A percentile compares a stretch with the other conserved stretches of the same genome.
phyloP scores from a whole-genome alignment of 2,888 invertebrate genomes.

The Caenorhabditis sp. region DNA sequence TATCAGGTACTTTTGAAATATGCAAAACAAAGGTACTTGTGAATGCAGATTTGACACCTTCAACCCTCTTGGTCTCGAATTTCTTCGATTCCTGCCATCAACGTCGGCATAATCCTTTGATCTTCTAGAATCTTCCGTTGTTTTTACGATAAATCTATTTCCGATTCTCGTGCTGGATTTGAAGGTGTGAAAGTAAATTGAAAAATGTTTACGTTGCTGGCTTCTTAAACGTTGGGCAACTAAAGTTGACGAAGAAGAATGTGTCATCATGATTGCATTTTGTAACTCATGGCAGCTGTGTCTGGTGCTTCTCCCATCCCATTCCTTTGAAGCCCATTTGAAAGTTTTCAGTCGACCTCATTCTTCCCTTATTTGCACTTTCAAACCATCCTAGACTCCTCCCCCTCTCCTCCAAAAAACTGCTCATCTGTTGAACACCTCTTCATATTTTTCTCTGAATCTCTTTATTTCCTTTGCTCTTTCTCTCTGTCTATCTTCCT shows the following conservation, averaged over 20 bases:
- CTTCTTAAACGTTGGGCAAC: slow-evolving; percentile 16
- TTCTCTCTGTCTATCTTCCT: slow-evolving; percentile 13
- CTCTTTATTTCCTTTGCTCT: slow-evolving; percentile 4
- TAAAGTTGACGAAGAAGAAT: slow-evolving; percentile 5
- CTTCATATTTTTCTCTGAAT: slow-evolving; percentile 5
- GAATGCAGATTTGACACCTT: slow-evolving; percentile 9
- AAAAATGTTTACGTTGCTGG: slow-evolving; percentile 39
- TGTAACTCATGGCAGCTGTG: slow-evolving; percentile 18
- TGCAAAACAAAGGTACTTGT: slow-evolving; percentile 55
- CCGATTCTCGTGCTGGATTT: slow-evolving; percentile 19
- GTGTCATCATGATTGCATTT: slow-evolving; percentile 46
- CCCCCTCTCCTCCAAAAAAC: slow-evolving; percentile 8
- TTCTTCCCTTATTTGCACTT: slow-evolving; percentile 29
- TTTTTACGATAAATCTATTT: slow-evolving; percentile 14
- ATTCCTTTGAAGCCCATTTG: not conserved
- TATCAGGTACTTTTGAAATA: slow-evolving; percentile 15
- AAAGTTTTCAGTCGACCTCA: slow-evolving; percentile 40
- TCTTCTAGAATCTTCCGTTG: not conserved
- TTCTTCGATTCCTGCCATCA: not conserved
- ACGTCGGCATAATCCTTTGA: slow-evolving; percentile 27
- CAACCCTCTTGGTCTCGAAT: slow-evolving; percentile 7
- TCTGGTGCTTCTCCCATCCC: not conserved
- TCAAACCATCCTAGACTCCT: slow-evolving; percentile 8
- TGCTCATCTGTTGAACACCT: slow-evolving; percentile 15
- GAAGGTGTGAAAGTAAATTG: slow-evolving; percentile 19